Evolutionary conservation across 2,113 vertebrate genomes (phyloP).

Genomic region (Nothobranchius kuhntae): DNA sequence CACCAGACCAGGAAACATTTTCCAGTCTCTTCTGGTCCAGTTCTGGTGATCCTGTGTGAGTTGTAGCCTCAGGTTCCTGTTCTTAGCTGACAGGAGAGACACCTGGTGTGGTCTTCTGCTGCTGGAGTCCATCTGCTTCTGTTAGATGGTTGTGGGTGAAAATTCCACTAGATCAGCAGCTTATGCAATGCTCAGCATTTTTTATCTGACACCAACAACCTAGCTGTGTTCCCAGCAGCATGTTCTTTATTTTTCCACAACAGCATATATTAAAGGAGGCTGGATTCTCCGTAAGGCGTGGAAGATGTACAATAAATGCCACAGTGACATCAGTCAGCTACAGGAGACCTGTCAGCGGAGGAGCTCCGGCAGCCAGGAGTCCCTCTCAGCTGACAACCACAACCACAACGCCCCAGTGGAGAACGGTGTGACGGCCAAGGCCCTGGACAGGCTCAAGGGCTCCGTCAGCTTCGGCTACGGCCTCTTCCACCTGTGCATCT

Average conservation of each 20-base stretch:
- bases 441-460: constrained; percentile 96
- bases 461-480: constrained; percentile 98
- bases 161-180: too few species aligned
- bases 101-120: too few species aligned
- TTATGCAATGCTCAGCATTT: too few species aligned
- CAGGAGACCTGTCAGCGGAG: constrained; percentile 88
- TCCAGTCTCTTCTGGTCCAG: too few species aligned
- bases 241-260: constrained; percentile 12
- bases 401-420: constrained; percentile 89
- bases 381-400: constrained; percentile 85
- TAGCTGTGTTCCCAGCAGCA: too few species aligned
- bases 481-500: constrained; percentile 99
- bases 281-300: constrained; percentile 99
- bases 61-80: too few species aligned
- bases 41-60: too few species aligned
- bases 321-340: constrained; percentile 94
- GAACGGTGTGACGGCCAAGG: constrained; percentile 88
- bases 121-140: too few species aligned
- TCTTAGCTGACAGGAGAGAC: too few species aligned
- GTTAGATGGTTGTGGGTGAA: too few species aligned
- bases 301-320: constrained; percentile 99
- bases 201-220: too few species aligned
- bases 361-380: constrained; percentile 81
- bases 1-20: too few species aligned
- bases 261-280: constrained; percentile 98